Evolutionary conservation across 2,113 vertebrate species (phyloP).

Genomic region (Leuciscus idus): DNA sequence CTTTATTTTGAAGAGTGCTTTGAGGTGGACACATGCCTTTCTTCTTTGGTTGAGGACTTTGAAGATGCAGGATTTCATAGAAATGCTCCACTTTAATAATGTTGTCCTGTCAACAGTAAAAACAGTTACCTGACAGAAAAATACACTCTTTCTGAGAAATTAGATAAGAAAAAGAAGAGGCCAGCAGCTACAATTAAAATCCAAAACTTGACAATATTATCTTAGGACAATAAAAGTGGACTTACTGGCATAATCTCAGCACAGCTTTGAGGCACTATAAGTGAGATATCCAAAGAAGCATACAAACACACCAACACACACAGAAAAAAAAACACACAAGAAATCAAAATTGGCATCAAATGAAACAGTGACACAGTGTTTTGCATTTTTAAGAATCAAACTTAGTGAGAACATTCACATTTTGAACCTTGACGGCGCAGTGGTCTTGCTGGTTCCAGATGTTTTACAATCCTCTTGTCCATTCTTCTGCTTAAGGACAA

Average conservation of each 20-base stretch:
- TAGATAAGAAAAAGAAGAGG: not conserved
- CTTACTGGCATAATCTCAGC: slow-evolving; percentile 36
- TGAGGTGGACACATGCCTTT: slow-evolving; percentile 59
- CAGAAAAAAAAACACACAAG: not conserved
- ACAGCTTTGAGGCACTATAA: slow-evolving; percentile 7
- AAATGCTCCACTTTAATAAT: slow-evolving; percentile 68
- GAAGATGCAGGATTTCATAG: slow-evolving; percentile 66
- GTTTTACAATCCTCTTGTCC: slow-evolving; percentile 71
- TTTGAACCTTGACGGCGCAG: slow-evolving; percentile 70
- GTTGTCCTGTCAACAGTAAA: slow-evolving; percentile 60
- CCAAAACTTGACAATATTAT: not conserved
- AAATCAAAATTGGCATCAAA: not conserved
- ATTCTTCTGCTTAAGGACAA: slow-evolving; percentile 61
- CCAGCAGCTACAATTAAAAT: not conserved
- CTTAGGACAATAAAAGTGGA: not conserved
- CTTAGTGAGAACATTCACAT: not conserved
- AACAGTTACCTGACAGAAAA: not conserved
- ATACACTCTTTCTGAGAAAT: not conserved
- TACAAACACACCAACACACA: not conserved
- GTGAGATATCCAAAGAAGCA: not conserved
- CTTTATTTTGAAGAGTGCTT: not conserved
- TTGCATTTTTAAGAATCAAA: not conserved
- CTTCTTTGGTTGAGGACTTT: slow-evolving; percentile 50
- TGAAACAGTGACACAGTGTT: not conserved
- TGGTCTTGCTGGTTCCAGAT: slow-evolving; percentile 77